phyloP scores from a whole-genome alignment of 2,888 invertebrate genomes.

The Hypena proboscidalis region DNA sequence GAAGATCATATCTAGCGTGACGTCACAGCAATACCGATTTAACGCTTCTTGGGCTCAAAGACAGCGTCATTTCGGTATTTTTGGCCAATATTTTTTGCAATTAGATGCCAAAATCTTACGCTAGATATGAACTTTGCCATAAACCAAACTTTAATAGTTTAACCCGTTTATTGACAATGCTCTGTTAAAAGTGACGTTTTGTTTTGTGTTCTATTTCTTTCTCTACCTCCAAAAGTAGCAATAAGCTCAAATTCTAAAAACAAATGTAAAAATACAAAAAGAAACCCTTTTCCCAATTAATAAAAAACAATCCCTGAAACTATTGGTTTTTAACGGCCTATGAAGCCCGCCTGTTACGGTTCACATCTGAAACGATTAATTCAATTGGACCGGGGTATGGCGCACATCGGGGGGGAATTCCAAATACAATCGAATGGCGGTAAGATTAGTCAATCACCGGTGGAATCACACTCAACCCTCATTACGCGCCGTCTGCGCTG shows the following conservation, averaged over 20 bases:
- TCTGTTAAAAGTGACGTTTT: neutral
- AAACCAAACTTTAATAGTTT: neutral
- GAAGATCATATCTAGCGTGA: slow-evolving; percentile 8
- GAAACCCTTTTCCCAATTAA: slow-evolving; percentile 7
- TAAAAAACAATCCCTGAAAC: slow-evolving; percentile 5
- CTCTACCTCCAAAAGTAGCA: neutral
- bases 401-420: slow-evolving; percentile 17
- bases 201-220: neutral
- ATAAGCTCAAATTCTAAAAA: neutral
- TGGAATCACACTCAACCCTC: slow-evolving; percentile 48
- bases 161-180: neutral
- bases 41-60: no score
- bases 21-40: no score
- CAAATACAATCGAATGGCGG: slow-evolving; percentile 39
- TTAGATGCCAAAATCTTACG: neutral
- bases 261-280: slow-evolving; percentile 1
- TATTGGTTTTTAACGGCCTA: slow-evolving; percentile 28
- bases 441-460: slow-evolving; percentile 44
- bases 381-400: slow-evolving; percentile 24
- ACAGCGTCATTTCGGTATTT: no score
- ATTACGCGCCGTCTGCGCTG: slow-evolving; percentile 44
- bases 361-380: slow-evolving; percentile 27
- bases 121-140: neutral
- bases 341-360: slow-evolving; percentile 27
- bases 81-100: no score